Evolutionary conservation across 2,113 vertebrate species (phyloP).

Genomic region (Hydrolagus affinis): DNA sequence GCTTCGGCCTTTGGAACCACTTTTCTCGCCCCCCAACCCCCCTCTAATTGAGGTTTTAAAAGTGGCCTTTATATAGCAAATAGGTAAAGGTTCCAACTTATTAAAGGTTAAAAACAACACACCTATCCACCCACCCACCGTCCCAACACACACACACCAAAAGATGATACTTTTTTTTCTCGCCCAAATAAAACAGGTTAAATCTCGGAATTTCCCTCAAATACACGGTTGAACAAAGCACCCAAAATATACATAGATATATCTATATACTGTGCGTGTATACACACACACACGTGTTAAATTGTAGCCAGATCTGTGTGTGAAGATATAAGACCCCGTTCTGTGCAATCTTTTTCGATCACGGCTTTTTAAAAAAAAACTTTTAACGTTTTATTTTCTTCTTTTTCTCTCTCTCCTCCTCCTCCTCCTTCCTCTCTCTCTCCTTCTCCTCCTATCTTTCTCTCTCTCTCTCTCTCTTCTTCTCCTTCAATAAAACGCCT

Average conservation of each 20-base stretch:
- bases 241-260: not conserved
- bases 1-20: conserved; percentile 8
- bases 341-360: conserved; percentile 22
- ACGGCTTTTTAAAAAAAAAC: not conserved
- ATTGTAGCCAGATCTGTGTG: no score
- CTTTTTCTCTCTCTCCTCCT: conserved; percentile 29
- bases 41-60: conserved; percentile 20
- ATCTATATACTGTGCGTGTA: no score
- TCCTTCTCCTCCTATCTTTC: no score
- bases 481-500: conserved; percentile 49
- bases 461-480: conserved; percentile 38
- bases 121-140: not conserved
- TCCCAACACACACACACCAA: not conserved
- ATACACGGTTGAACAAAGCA: not conserved
- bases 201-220: not conserved
- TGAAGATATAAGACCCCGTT: not conserved
- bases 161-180: not conserved
- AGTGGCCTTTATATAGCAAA: conserved; percentile 13
- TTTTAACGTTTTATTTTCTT: conserved; percentile 10
- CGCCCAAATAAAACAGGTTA: not conserved
- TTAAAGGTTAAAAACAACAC: conserved; percentile 26
- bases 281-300: no score
- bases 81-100: conserved; percentile 10
- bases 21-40: no score
- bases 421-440: conserved; percentile 36